A percentile compares a stretch with the other conserved stretches of the same genome.
phyloP scores from a whole-genome alignment of 2,797 vertebrate species.

The Xenentodon cancila region DNA sequence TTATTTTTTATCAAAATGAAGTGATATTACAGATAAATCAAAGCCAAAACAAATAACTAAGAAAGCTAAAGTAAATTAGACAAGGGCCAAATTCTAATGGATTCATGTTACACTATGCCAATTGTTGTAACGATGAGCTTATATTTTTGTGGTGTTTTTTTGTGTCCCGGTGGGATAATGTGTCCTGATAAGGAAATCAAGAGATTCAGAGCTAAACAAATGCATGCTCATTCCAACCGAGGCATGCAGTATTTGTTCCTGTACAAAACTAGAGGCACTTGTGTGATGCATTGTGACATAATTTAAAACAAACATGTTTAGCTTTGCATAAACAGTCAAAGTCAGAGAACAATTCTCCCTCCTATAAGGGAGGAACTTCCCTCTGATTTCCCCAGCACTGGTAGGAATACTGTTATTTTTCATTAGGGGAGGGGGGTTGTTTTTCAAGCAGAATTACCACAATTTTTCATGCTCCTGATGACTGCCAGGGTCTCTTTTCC shows the following conservation, averaged over 20 bases:
- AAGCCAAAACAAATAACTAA: conserved; percentile 29
- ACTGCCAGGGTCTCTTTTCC: conserved; percentile 57
- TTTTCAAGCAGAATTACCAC: conserved; percentile 59
- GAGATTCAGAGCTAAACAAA: conserved; percentile 62
- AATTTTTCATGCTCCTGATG: conserved; percentile 68
- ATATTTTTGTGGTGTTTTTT: conserved; percentile 32
- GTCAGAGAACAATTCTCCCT: conserved; percentile 70
- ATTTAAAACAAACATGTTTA: conserved; percentile 77
- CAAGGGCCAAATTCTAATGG: conserved; percentile 28
- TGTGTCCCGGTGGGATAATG: conserved; percentile 28
- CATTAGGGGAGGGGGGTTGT: conserved; percentile 49
- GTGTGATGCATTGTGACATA: conserved; percentile 68
- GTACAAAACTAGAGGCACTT: conserved; percentile 49
- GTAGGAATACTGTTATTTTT: conserved; percentile 67
- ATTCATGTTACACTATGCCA: conserved; percentile 24
- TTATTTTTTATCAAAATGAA: conserved; percentile 30
- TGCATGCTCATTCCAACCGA: conserved; percentile 61
- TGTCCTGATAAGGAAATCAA: conserved; percentile 55
- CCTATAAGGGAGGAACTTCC: conserved; percentile 69
- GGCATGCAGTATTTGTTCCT: conserved; percentile 69
- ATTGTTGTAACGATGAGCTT: conserved; percentile 38
- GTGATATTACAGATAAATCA: conserved; percentile 11
- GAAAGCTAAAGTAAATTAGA: conserved; percentile 16
- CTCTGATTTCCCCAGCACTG: conserved; percentile 69
- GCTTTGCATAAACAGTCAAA: conserved; percentile 73